A percentile compares a stretch with the other conserved stretches of the same genome.
Conservation (phyloP, 2,888 invertebrate genomes). For the Plagodis dolabraria region DNA sequence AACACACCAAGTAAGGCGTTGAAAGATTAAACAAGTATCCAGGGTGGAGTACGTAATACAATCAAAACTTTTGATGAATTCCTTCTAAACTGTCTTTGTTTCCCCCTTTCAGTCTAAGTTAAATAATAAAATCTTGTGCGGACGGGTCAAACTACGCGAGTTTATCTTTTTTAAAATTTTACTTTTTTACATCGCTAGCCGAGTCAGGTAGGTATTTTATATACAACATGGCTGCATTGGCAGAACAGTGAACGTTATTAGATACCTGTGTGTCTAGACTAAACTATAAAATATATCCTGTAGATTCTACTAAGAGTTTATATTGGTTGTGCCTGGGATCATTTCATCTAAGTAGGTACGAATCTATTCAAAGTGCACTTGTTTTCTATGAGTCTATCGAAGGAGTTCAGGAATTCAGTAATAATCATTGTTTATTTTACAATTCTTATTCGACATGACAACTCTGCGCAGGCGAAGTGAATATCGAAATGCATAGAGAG, state of each 20-base stretch:
- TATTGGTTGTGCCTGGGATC: too few species aligned
- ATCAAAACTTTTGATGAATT: slow-evolving; percentile 84
- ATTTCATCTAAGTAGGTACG: too few species aligned
- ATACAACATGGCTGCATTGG: slow-evolving; percentile 17
- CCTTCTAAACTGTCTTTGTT: slow-evolving; percentile 76
- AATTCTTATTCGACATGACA: too few species aligned
- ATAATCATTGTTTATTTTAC: too few species aligned
- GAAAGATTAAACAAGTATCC: slow-evolving; percentile 71
- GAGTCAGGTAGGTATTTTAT: slow-evolving; percentile 27
- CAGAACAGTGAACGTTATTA: slow-evolving; percentile 31
- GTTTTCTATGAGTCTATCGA: too few species aligned
- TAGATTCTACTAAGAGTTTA: too few species aligned
- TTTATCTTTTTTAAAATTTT: slow-evolving; percentile 38
- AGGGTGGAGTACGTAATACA: slow-evolving; percentile 71
- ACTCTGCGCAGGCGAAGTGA: too few species aligned
- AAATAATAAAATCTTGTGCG: slow-evolving; percentile 72
- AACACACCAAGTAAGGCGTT: slow-evolving; percentile 51
- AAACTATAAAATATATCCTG: slow-evolving; percentile 27
- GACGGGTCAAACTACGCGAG: slow-evolving; percentile 54
- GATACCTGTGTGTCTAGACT: slow-evolving; percentile 36
- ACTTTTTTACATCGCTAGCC: slow-evolving; percentile 19
- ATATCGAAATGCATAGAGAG: too few species aligned
- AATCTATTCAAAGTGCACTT: too few species aligned
- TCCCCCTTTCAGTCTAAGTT: slow-evolving; percentile 73
- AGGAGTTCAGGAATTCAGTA: too few species aligned